Conservation (phyloP, 2,113 vertebrate species). For the Ailuropoda melanoleuca region DNA sequence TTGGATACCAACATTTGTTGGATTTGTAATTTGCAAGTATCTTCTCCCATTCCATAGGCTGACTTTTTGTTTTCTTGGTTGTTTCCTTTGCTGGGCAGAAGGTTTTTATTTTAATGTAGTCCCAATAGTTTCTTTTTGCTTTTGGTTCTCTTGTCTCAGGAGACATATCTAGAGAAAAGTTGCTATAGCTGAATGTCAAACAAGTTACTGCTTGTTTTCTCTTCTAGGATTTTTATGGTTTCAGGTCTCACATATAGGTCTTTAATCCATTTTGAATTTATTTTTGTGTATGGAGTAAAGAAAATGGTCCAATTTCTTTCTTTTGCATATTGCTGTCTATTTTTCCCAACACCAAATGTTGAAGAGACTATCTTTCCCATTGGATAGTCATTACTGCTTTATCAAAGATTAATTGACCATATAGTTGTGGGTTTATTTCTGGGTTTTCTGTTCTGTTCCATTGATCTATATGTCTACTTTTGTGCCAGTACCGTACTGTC, state of each 20-base stretch:
- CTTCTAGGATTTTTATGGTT: background rate
- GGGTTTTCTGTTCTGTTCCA: background rate
- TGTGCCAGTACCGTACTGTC: background rate
- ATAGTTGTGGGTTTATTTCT: background rate
- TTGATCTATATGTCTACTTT: background rate
- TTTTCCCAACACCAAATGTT: background rate
- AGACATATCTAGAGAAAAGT: background rate
- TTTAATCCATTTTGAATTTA: background rate
- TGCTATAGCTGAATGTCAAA: background rate
- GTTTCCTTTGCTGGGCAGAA: background rate
- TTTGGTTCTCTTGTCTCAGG: background rate
- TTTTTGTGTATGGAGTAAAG: background rate
- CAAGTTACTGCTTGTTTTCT: background rate
- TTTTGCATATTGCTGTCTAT: background rate
- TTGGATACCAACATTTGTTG: background rate
- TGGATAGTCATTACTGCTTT: background rate
- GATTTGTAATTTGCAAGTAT: background rate
- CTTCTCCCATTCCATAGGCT: background rate
- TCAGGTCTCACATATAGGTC: background rate
- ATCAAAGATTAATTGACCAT: background rate
- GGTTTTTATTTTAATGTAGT: background rate
- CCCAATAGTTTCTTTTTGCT: background rate
- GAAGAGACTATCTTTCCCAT: background rate
- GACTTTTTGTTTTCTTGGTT: background rate
- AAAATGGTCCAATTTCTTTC: background rate